These are phyloP conservation scores for Natator depressus DNA, from an alignment of 2,113 vertebrate species.

Conservation along the genomic window DNA sequence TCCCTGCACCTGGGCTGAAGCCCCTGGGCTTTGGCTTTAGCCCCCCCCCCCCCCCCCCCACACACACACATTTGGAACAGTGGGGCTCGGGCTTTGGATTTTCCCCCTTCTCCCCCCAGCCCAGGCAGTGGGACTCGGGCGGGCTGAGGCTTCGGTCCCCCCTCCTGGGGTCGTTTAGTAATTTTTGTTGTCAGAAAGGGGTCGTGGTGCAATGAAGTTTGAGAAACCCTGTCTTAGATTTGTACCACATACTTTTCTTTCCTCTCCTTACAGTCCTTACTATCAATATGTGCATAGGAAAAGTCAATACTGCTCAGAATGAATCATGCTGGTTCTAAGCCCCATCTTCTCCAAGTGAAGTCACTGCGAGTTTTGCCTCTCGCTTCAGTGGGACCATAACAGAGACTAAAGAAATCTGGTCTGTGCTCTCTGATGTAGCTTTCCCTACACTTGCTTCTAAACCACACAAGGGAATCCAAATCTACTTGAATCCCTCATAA, in stretches of 20 bases:
- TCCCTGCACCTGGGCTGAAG: too few species aligned
- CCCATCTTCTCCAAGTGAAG: neutral
- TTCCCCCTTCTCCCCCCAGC: too few species aligned
- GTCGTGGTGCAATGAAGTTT: too few species aligned
- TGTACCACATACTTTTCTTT: neutral
- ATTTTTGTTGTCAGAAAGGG: too few species aligned
- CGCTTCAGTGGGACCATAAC: neutral
- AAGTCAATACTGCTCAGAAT: neutral
- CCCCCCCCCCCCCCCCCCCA: too few species aligned
- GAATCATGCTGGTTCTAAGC: neutral
- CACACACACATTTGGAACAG: too few species aligned
- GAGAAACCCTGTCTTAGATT: neutral
- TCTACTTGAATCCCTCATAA: neutral
- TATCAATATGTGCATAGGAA: neutral
- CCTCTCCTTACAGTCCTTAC: neutral
- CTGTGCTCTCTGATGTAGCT: neutral
- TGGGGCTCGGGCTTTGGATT: too few species aligned
- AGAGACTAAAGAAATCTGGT: slow-evolving; percentile 11
- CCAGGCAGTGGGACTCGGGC: too few species aligned
- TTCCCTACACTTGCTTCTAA: slow-evolving; percentile 28
- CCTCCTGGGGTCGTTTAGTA: too few species aligned
- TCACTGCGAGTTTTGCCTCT: neutral
- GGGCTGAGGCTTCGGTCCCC: too few species aligned
- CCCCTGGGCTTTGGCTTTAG: too few species aligned
- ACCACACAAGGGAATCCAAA: neutral